Evolutionary conservation across 2,113 vertebrate genomes (phyloP), one percentile per base, ranked within the genome.

Genomic region (Hippocampus abdominalis): DNA sequence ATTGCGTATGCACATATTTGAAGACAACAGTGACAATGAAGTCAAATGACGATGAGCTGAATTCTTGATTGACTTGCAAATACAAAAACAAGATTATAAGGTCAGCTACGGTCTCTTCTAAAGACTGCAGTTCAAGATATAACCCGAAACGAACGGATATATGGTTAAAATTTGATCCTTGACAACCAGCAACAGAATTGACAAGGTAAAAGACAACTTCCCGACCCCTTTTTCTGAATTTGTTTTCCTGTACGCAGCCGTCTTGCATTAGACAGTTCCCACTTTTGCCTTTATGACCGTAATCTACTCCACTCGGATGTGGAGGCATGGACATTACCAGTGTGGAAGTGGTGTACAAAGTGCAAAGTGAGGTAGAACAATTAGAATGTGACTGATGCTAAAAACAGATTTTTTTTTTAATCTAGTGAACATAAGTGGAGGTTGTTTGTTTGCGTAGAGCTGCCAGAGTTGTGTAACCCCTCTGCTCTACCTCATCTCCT

Each of bases 241-340:
- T 36, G 32, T 36, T 36, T 61, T 11, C 1, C n/a, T 72, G 73
- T 56, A 66, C 68, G 73, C 75, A 74, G 73, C 74, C 79, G 75
- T 79, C 69, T 71, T 73, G 66, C 59, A 69, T 81, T 76, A 76
- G 79, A 74, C 72, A 73, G 75, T 81, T 79, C 86, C 69, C 67
- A 79, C 82, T 79, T 80, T 73, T 65, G 64, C 64, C 46, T 84
- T 68, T 63, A 59, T 81, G 69, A 65, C 68, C 66, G 70, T 72
- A 57, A 74, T 71, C 68, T 56, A 72, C 72, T 79, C 66, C 36
- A 42, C 40, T 25, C 21, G 4, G 56, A 11, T 64, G 49, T 39
- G 56, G 36, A 75, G 56, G 76, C 54, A 66, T 18, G 39, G 64
- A 49, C 71, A 53, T 73, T 25, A 73, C 27, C 11, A 36, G 11